Percentiles rank a stretch among this genome's conserved stretches.
Conservation (phyloP, 2,888 invertebrate genomes). For the Nymphalis polychloros region DNA sequence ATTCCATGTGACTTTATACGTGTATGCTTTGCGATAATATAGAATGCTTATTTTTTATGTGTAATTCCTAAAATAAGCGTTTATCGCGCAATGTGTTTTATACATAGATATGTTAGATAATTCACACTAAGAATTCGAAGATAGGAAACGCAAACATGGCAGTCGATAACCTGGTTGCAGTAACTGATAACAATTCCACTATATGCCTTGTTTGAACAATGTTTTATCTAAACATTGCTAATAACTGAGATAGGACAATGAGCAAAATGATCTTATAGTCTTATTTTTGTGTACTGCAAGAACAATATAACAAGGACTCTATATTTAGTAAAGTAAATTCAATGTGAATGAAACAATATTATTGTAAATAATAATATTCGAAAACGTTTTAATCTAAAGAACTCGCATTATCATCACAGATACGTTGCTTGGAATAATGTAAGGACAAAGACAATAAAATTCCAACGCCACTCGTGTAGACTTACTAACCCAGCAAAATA, state of each 20-base stretch:
- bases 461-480: slow-evolving; percentile 36
- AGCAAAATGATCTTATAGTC: slow-evolving; percentile 24
- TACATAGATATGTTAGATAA: slow-evolving; percentile 61
- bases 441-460: slow-evolving; percentile 43
- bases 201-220: slow-evolving; percentile 48
- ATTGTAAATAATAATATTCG: too few relatives aligned
- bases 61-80: slow-evolving; percentile 60
- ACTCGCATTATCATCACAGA: slow-evolving; percentile 42
- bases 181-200: slow-evolving; percentile 58
- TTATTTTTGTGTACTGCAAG: slow-evolving; percentile 14
- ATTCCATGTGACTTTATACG: slow-evolving; percentile 26
- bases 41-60: background rate
- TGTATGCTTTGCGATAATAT: slow-evolving; percentile 12
- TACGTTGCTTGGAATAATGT: background rate
- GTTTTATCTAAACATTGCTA: slow-evolving; percentile 42
- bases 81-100: slow-evolving; percentile 61
- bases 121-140: slow-evolving; percentile 63
- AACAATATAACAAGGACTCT: slow-evolving; percentile 28
- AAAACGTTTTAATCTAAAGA: background rate
- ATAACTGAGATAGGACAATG: slow-evolving; percentile 38
- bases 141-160: slow-evolving; percentile 72
- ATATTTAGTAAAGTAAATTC: too few relatives aligned
- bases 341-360: too few relatives aligned
- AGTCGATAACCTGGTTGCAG: slow-evolving; percentile 76
- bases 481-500: slow-evolving; percentile 29